Evolutionary conservation across 2,888 invertebrate species (phyloP), one percentile per base, ranked within the genome.

Genomic region (Cerastoderma edule): DNA sequence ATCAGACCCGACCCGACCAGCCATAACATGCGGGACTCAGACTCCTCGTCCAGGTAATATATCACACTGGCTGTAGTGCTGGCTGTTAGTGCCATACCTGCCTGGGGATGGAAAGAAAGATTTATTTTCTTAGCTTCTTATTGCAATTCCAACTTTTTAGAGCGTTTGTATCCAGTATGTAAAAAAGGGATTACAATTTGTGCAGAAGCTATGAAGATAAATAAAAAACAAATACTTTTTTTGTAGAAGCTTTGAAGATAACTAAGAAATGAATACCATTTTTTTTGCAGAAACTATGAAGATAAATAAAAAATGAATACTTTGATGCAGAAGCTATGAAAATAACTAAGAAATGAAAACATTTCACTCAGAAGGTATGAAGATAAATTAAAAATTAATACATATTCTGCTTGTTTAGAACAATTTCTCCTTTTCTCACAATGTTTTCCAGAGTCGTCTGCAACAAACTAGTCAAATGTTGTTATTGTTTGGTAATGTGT

Each of bases 11-110:
- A 64, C 4, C 83, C 80, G 3, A 75, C 57, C 35, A 73, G 48
- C 81, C 81, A 84, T 32, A 77, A 56, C 16, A 60, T 24, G 32
- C 78, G 35, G 8, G 50, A 57, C 10, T 75, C 73, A 4, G 83
- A 77, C 3, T 75, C 71, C 22, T 76, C 33, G 24, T 83, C 83
- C 16, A 81, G 27, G 30, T 72, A 75, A 22, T 65, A 78, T 3
- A 73, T 70, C 1, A 66, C 30, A 19, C 67, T 64, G 22, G 72
- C 77, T 13, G 78, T 50, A 10, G 46, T 28, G 16, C 68, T 28
- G 6, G 71, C 65, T 13, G 67, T 16, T 10, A 65, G 28, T 1
- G 60, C 71, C 69, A 83, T 69, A 5, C 69, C 69, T 19, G 67
- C 75, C 83, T 83, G 56, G 13, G 57, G 54, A n/a, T n/a, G n/a